Percentiles rank a stretch among this genome's conserved stretches.
Conservation (phyloP, 2,797 vertebrate species). For the Nyctalus aviator region DNA sequence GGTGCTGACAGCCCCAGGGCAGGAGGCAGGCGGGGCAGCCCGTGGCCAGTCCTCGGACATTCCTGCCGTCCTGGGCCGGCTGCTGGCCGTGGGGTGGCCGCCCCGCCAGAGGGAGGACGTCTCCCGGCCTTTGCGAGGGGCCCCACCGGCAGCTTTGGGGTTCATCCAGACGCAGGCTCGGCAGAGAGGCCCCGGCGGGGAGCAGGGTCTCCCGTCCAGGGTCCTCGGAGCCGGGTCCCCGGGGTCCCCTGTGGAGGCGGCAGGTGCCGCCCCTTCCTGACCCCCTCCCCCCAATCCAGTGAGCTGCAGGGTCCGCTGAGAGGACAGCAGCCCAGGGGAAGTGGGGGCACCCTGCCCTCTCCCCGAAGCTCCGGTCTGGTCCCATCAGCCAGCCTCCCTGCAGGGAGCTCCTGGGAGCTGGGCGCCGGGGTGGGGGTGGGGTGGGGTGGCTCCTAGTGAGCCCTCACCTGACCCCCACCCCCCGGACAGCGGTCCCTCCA, state of each 20-base stretch:
- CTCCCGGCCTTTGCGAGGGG: not conserved
- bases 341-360: not conserved
- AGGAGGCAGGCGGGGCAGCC: not conserved
- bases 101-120: not conserved
- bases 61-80: accelerated
- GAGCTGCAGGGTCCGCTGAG: not conserved
- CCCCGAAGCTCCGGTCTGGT: not conserved
- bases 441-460: not conserved
- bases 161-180: not conserved
- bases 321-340: not conserved
- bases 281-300: accelerated
- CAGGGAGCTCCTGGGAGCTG: not conserved
- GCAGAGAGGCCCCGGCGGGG: not conserved
- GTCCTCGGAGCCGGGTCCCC: not conserved
- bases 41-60: not conserved
- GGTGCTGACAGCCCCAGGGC: too few relatives aligned
- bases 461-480: accelerated
- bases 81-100: not conserved
- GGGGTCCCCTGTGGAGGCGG: not conserved
- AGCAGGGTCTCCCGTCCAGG: not conserved
- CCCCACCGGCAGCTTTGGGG: not conserved
- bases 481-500: not conserved
- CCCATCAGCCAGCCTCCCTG: not conserved
- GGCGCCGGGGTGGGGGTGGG: not conserved
- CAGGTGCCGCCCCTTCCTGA: not conserved